Conservation (phyloP, 2,113 vertebrate genomes). For the Syngnathoides biaculeatus region DNA sequence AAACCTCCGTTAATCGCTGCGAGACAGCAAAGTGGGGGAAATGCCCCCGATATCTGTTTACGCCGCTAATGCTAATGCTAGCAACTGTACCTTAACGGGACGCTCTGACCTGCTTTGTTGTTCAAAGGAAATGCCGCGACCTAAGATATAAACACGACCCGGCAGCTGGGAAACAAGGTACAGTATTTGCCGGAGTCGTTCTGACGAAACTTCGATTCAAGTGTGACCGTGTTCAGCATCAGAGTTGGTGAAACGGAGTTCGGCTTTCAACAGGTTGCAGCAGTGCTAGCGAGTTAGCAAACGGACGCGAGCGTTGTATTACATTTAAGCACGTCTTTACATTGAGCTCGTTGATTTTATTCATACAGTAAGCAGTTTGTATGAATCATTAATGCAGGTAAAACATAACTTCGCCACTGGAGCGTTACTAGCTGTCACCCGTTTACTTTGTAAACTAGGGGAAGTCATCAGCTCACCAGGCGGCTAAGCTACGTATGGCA, state of each 20-base stretch:
- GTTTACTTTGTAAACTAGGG: neutral
- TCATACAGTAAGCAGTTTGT: neutral
- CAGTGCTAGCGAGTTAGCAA: slow-evolving; percentile 45
- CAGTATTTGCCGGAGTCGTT: neutral
- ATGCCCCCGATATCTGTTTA: slow-evolving; percentile 31
- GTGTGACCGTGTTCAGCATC: neutral
- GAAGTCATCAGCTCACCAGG: neutral
- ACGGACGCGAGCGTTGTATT: neutral
- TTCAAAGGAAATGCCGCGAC: slow-evolving; percentile 20
- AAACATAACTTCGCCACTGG: neutral
- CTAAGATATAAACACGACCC: slow-evolving; percentile 7
- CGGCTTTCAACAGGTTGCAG: slow-evolving; percentile 52
- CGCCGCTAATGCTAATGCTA: neutral
- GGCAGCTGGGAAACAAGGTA: slow-evolving; percentile 24
- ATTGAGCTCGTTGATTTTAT: neutral
- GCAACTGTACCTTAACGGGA: neutral
- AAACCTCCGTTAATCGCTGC: slow-evolving; percentile 14
- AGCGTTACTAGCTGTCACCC: too few species aligned
- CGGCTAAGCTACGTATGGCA: neutral
- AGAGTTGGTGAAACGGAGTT: neutral
- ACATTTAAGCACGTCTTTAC: neutral
- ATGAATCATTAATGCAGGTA: neutral
- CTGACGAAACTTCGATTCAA: neutral
- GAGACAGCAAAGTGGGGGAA: slow-evolving; percentile 35
- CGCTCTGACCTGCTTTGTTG: neutral